phyloP scores from a whole-genome alignment of 1,140 invertebrate species.

The Rhyzopertha dominica region DNA sequence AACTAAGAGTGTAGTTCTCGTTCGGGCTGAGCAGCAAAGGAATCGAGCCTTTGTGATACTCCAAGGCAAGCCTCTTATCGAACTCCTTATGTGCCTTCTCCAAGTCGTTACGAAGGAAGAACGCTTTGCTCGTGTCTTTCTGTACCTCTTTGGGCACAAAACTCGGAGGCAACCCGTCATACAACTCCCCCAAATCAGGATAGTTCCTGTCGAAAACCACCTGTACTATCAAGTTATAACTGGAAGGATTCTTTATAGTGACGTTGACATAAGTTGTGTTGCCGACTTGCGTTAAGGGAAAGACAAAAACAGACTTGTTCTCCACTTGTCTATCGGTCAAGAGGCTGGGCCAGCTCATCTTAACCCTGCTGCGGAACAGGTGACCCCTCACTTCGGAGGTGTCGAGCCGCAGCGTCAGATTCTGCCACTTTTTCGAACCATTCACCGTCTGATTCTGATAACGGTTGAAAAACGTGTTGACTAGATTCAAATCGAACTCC shows the following conservation, averaged over 20 bases:
- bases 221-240: constrained; percentile 56
- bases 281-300: constrained; percentile 78
- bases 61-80: constrained; percentile 21
- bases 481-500: constrained; percentile 58
- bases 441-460: constrained; percentile 53
- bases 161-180: constrained; percentile 48
- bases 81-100: constrained; percentile 23
- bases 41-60: constrained; percentile 26
- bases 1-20: constrained; percentile 43
- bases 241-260: constrained; percentile 58
- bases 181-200: constrained; percentile 49
- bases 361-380: constrained; percentile 64
- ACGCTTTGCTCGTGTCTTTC: constrained; percentile 25
- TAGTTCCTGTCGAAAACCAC: constrained; percentile 57
- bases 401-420: constrained; percentile 70
- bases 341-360: constrained; percentile 68
- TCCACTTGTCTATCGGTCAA: constrained; percentile 41
- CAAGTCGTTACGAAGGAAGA: constrained; percentile 31
- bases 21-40: constrained; percentile 47
- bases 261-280: constrained; percentile 64
- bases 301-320: constrained; percentile 55
- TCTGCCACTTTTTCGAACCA: constrained; percentile 50
- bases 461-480: constrained; percentile 53
- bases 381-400: constrained; percentile 70
- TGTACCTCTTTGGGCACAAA: constrained; percentile 27